phyloP scores from a whole-genome alignment of 2,888 invertebrate genomes.

The Notodonta dromedarius region DNA sequence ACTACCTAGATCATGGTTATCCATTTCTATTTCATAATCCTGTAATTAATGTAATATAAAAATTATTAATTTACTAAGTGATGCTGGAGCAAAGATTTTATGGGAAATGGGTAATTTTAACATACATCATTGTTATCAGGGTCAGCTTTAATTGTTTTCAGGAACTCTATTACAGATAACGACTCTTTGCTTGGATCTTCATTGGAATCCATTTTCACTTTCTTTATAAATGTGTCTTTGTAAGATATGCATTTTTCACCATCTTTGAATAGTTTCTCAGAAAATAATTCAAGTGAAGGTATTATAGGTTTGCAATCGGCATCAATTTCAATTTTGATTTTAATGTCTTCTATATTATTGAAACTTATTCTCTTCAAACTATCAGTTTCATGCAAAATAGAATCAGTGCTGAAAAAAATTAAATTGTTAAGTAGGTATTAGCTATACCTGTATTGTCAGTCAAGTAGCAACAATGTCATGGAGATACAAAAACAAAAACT shows the following conservation, averaged over 20 bases:
- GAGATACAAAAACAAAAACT: too few species aligned
- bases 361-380: conserved; percentile 51
- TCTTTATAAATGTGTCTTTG: conserved; percentile 48
- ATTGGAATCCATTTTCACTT: conserved; percentile 21
- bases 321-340: conserved; percentile 45
- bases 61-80: too few species aligned
- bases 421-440: not conserved
- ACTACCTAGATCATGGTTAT: conserved; percentile 22
- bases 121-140: conserved; percentile 44
- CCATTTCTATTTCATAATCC: conserved; percentile 34
- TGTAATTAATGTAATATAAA: conserved; percentile 16
- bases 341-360: conserved; percentile 54
- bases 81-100: too few species aligned
- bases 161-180: conserved; percentile 51
- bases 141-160: conserved; percentile 52
- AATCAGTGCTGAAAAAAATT: conserved; percentile 49
- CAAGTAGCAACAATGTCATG: too few species aligned
- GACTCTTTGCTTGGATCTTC: conserved; percentile 25
- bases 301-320: conserved; percentile 30
- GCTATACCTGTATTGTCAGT: too few species aligned
- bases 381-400: conserved; percentile 39
- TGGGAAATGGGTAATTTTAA: conserved; percentile 9
- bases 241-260: conserved; percentile 33
- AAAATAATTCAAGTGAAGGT: conserved; percentile 22
- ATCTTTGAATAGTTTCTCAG: conserved; percentile 29